A percentile compares a stretch with the other conserved stretches of the same genome.
These are phyloP conservation scores for Terrapene triunguis DNA, from an alignment of 2,113 vertebrate species.

Conservation along the genomic window DNA sequence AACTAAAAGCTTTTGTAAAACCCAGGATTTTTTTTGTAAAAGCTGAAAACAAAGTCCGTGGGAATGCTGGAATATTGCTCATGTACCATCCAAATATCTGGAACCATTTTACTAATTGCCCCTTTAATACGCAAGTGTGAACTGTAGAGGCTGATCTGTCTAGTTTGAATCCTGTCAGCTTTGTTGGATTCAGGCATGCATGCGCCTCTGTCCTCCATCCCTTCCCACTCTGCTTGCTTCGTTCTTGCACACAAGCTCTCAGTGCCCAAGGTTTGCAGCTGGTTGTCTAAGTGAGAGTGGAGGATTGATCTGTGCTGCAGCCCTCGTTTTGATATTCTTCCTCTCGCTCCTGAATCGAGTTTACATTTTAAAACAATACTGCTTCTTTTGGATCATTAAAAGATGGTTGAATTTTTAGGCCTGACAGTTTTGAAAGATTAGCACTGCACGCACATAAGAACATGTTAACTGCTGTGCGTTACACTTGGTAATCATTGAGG, in stretches of 20 bases:
- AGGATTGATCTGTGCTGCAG: not conserved
- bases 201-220: not conserved
- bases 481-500: not conserved
- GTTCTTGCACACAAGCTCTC: accelerated
- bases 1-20: too few species aligned
- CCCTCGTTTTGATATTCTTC: not conserved
- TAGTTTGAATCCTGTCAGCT: accelerated
- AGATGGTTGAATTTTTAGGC: not conserved
- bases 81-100: accelerated
- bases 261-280: not conserved
- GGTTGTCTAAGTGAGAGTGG: not conserved
- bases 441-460: not conserved
- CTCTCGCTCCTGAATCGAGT: not conserved
- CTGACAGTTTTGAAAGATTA: not conserved
- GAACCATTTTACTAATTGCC: not conserved
- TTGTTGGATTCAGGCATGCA: not conserved
- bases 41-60: too few species aligned
- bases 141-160: accelerated
- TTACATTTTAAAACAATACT: not conserved
- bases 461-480: not conserved
- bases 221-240: not conserved
- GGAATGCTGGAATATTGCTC: not conserved
- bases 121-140: not conserved
- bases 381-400: not conserved
- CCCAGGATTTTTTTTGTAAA: too few species aligned